Base-by-base conservation (phyloP, 2,888 invertebrate genomes). In the Agelastica alni region DNA sequence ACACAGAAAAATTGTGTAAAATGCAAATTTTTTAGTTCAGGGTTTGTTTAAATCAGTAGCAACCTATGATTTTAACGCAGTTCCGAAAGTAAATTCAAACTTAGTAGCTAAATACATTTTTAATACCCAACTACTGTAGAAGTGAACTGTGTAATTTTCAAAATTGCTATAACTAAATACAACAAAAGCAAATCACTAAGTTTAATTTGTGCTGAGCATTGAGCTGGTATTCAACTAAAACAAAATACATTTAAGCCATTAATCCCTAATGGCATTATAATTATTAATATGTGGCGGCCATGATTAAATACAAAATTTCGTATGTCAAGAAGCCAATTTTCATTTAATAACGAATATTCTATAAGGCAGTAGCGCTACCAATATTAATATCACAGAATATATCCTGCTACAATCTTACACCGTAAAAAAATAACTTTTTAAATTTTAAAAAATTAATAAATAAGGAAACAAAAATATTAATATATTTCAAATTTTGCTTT, bases 221-320 rank as follows among this genome's bases (percentile, higher is more conserved):
- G 55, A 52, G 51, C 56, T 52, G 61, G 53, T 61, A 66, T 62
- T 64, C 64, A 60, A 64, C 61, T 62, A 57, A 62, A 64, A 64
- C 62, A 65, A 63, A 65, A 64, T 62, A 63, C 61, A 64, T 62
- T 65, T 63, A 65, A 62, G 58, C 61, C 67, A 64, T 67, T 65
- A 67, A 65, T 67, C 61, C 65, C 65, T 65, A 64, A 67, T 67
- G 67, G 58, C 54, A 63, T 51, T 64, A 64, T 67, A 67, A 67
- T 67, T 61, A 59, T 59, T 48, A 48, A 58, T 60, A 58, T 53
- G 41, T 20, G 39, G 52, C 39, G 51, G 54, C 39, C 44, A 45
- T 49, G 55, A 61, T 61, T 60, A 61, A 60, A 63, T 58, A 58
- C 52, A 42, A 57, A 62, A 62, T 65, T 60, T 42, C 52, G 60